Evolutionary conservation across 2,113 vertebrate species (phyloP).

Genomic region (Australoheros scitulus): DNA sequence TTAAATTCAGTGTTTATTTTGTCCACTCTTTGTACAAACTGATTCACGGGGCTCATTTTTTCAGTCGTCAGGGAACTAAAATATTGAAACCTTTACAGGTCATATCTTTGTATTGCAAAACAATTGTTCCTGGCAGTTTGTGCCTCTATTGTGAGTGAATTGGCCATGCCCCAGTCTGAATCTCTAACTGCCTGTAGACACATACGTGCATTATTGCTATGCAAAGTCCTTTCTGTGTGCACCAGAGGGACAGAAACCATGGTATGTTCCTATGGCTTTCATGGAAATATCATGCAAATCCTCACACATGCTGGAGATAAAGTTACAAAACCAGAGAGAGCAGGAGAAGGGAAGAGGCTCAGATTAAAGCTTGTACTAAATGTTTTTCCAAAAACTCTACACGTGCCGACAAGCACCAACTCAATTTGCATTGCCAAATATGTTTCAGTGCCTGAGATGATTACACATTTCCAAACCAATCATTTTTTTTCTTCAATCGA

Average conservation of each 20-base stretch:
- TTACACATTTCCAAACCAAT: not conserved
- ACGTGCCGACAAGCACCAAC: not conserved
- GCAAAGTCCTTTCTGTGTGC: conserved; percentile 39
- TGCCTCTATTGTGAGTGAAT: conserved; percentile 30
- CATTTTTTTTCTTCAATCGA: not conserved
- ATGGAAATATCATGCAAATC: conserved; percentile 73
- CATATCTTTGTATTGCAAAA: not conserved
- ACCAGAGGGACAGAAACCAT: conserved; percentile 5
- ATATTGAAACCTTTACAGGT: not conserved
- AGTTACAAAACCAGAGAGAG: conserved; percentile 21
- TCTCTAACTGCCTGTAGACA: conserved; percentile 28
- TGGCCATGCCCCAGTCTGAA: not conserved
- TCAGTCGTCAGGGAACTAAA: not conserved
- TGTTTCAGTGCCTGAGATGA: not conserved
- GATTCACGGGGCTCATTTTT: not conserved
- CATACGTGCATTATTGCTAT: conserved; percentile 32
- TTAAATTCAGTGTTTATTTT: not conserved
- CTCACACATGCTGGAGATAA: conserved; percentile 13
- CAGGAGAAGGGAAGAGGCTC: not conserved
- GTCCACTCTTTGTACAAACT: not conserved
- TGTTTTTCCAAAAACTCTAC: not conserved
- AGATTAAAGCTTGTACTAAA: not conserved
- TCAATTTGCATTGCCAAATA: not conserved
- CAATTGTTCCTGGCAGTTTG: conserved; percentile 41
- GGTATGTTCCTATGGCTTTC: conserved; percentile 32